Evolutionary conservation across 1,140 invertebrate genomes (phyloP), one percentile per base, ranked within the genome.

Genomic region (Heliconius himera): DNA sequence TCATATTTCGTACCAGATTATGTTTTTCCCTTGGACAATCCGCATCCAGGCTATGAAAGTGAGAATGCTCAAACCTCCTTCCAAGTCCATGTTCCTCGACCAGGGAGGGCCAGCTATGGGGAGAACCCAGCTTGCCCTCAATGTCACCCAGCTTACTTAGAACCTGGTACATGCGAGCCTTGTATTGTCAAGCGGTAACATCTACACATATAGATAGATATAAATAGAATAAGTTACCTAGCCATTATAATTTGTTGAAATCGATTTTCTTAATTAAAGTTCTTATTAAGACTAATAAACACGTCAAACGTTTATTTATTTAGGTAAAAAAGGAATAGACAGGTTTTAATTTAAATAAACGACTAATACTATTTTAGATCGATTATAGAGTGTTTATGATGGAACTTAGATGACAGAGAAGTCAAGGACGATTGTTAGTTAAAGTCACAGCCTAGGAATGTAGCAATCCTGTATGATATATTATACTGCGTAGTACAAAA

Each of bases 101-200:
- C 93, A 26, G 92, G 91, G 1, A 87, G 88, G 46, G 90, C 93
- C 70, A 96, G 95, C 85, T 96, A 95, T 80, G 95, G 95, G 6
- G 95, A 96, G 85, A 96, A 96, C 86, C 92, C 95, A 8, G 88
- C 94, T 66, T 96, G 95, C 76, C 95, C 95, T 1, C 95, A 96
- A 81, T 96, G 95, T 84, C 95, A 96, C 89, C 95, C 95, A 20
- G 95, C 95, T 20, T 96, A 96, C 81, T 86, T 96, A 36, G 89
- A 92, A 36, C 95, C 95, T 5, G 95, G 95, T 41, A 95, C 94
- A 49, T 96, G 95, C 82, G 95, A 96, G 83, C 95, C 95, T 6
- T 96, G 95, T 78, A 91, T 96, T 36, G 94, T 95, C 3, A 93
- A 94, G 73, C 90, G 94, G 88, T 94, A 94, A 92, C 76, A 77